Evolutionary conservation across 1,140 invertebrate genomes (phyloP), one percentile per base, ranked within the genome.

Genomic region (Cecropterus lyciades): DNA sequence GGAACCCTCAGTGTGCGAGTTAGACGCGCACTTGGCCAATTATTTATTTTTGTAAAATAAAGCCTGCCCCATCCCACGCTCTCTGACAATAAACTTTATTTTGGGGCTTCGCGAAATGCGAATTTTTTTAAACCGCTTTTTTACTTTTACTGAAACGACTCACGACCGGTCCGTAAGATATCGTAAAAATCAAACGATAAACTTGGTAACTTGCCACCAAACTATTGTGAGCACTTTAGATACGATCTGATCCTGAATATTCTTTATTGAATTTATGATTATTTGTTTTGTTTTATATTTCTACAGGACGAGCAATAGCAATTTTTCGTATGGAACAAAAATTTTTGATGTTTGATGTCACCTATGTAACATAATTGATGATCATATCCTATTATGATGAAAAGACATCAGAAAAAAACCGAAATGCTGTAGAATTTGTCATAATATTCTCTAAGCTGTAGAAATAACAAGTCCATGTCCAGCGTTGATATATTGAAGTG

Each of bases 31-130:
- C n/a, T n/a, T n/a, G n/a, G n/a, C n/a, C n/a, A n/a, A n/a, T n/a
- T n/a, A n/a, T n/a, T 49, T 69, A 63, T 71, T 67, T 63, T 68
- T 68, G 30, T 16, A 37, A 43, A 59, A 70, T 80, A 80, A 78
- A 77, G 49, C 59, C 48, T 43, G 70, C 63, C 62, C 15, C 74
- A 56, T 57, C 79, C 79, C 80, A 82, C 81, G 72, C 74, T 67
- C 24, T 67, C 74, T 79, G 74, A 80, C 81, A 84, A 84, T 86
- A 86, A 85, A 85, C 76, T 85, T 86, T 87, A 87, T 88, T 88
- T 84, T 79, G 72, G 77, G 79, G 77, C 73, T 79, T 70, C 53
- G 70, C 40, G 72, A 80, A 84, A 84, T 75, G 72, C 59, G 57
- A 74, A 71, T 55, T 77, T 75, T n/a, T 79, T 76, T 75, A 77